These are phyloP conservation scores for Rhinolophus ferrumequinum DNA, from an alignment of 2,113 vertebrate species.

Conservation along the genomic window DNA sequence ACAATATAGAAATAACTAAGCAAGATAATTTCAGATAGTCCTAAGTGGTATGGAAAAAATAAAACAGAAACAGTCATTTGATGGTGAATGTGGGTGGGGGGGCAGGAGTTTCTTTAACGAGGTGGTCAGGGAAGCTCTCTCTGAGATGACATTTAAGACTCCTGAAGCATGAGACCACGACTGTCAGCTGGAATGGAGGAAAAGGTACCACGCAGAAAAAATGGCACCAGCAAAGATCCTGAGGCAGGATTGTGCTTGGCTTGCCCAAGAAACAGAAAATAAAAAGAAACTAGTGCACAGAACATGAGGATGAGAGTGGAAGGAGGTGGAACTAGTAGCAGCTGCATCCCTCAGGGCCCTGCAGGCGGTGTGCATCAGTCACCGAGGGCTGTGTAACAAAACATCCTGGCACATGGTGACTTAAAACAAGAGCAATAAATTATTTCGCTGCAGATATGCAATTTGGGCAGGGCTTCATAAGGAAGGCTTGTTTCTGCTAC, in stretches of 20 bases:
- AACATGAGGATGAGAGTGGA: background rate
- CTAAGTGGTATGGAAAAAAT: background rate
- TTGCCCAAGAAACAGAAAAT: background rate
- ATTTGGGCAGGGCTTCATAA: background rate
- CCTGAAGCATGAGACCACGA: background rate
- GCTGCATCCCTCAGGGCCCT: background rate
- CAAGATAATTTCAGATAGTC: background rate
- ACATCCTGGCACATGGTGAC: too few relatives aligned
- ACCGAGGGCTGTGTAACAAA: accelerated
- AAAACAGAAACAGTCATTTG: background rate
- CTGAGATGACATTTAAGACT: background rate
- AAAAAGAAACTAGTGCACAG: background rate
- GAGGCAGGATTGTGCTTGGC: background rate
- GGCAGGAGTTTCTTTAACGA: background rate
- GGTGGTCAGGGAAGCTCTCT: background rate
- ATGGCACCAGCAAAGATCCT: background rate
- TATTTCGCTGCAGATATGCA: background rate
- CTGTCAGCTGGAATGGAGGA: background rate
- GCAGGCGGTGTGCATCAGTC: background rate
- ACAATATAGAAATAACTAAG: background rate
- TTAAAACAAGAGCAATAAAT: background rate
- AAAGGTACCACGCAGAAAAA: background rate
- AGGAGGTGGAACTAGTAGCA: background rate
- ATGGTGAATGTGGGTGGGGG: background rate
- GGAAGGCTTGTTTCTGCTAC: background rate